phyloP scores from a whole-genome alignment of 2,113 vertebrate genomes.

The Hippocampus barbouri region DNA sequence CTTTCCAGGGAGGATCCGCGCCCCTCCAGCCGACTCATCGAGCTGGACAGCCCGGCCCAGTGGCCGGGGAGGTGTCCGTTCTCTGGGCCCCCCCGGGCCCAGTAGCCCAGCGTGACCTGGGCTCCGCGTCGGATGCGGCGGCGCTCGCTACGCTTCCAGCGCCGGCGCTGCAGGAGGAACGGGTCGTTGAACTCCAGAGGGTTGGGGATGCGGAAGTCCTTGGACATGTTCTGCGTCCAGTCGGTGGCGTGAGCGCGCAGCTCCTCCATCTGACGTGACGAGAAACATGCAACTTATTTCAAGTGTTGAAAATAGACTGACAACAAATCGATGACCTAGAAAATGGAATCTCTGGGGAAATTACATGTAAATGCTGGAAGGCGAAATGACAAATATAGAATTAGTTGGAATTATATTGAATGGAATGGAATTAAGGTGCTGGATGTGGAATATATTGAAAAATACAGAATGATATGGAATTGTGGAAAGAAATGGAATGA shows the following conservation, averaged over 20 bases:
- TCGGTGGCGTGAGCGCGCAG: slow-evolving; percentile 86
- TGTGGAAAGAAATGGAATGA: too few relatives aligned
- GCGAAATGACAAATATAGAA: too few relatives aligned
- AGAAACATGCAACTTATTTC: not conserved
- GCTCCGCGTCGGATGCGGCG: slow-evolving; percentile 63
- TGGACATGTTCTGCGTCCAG: slow-evolving; percentile 84
- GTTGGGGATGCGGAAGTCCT: slow-evolving; percentile 81
- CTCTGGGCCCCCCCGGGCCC: slow-evolving; percentile 38
- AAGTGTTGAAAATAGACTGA: too few relatives aligned
- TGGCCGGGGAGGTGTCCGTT: slow-evolving; percentile 67
- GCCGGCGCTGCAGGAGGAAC: slow-evolving; percentile 72
- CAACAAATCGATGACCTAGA: too few relatives aligned
- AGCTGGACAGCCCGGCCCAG: slow-evolving; percentile 58
- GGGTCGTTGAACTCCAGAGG: slow-evolving; percentile 76
- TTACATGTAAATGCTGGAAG: too few relatives aligned
- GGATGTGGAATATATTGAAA: too few relatives aligned
- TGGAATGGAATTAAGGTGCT: too few relatives aligned
- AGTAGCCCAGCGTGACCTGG: slow-evolving; percentile 56
- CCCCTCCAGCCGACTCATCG: slow-evolving; percentile 46
- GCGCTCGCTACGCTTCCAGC: slow-evolving; percentile 68
- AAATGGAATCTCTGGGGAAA: too few relatives aligned
- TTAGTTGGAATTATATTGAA: too few relatives aligned
- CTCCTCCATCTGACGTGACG: slow-evolving; percentile 80
- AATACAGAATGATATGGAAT: too few relatives aligned
- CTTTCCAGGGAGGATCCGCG: slow-evolving; percentile 29